Evolutionary conservation across 1,140 invertebrate genomes (phyloP).

Genomic region (Mylabris phalerata): DNA sequence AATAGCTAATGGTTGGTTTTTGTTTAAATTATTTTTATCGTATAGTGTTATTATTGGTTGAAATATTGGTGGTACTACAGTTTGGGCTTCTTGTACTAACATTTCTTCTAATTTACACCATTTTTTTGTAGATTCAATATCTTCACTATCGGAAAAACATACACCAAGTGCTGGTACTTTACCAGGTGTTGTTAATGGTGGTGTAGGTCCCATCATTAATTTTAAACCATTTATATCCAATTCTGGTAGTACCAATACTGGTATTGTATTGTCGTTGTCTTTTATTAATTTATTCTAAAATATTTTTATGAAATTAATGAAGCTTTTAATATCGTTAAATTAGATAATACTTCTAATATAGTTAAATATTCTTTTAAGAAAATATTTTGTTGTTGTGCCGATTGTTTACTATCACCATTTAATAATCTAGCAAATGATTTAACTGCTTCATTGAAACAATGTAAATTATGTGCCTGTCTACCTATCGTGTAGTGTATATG

Average conservation of each 20-base stretch:
- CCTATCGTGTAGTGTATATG: slow-evolving; percentile 93
- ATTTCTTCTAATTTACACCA: slow-evolving; percentile 76
- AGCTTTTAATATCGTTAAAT: slow-evolving; percentile 1
- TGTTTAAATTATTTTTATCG: slow-evolving; percentile 56
- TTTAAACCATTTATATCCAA: slow-evolving; percentile 59
- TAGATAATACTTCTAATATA: slow-evolving; percentile 60
- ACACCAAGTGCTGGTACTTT: slow-evolving; percentile 44
- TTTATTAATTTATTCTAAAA: slow-evolving; percentile 26
- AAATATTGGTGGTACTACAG: slow-evolving; percentile 66
- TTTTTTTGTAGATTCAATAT: slow-evolving; percentile 43
- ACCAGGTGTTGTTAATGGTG: slow-evolving; percentile 45
- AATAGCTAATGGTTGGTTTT: slow-evolving; percentile 59
- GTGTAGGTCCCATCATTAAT: slow-evolving; percentile 54
- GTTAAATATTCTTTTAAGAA: slow-evolving; percentile 86
- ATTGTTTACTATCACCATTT: slow-evolving; percentile 66
- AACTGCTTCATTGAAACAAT: slow-evolving; percentile 66
- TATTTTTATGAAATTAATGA: not conserved
- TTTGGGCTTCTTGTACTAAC: slow-evolving; percentile 62
- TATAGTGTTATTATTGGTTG: slow-evolving; percentile 69
- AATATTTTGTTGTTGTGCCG: slow-evolving; percentile 68
- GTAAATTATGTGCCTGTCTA: slow-evolving; percentile 74
- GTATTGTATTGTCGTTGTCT: slow-evolving; percentile 11
- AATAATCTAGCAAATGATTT: slow-evolving; percentile 74
- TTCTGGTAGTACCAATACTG: slow-evolving; percentile 58
- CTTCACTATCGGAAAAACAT: slow-evolving; percentile 25